Conservation (phyloP, 2,797 vertebrate species). For the Urocyon cinereoargenteus region DNA sequence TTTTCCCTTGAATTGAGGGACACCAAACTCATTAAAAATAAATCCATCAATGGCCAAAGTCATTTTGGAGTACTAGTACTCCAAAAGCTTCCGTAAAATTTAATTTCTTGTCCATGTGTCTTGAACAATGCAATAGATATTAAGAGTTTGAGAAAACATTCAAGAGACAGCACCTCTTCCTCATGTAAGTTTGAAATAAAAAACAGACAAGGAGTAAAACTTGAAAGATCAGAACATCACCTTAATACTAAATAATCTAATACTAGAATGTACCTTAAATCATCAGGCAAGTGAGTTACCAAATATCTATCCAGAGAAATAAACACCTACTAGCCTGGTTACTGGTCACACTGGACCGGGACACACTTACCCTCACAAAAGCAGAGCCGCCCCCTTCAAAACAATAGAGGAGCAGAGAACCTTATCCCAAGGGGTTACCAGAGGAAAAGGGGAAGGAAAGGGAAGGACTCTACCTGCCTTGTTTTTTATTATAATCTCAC, state of each 20-base stretch:
- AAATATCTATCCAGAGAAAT: neutral
- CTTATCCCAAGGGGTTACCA: too few species aligned
- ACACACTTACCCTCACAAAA: neutral
- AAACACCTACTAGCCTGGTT: neutral
- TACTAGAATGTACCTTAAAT: neutral
- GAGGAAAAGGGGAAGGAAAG: neutral
- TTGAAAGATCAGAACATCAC: neutral
- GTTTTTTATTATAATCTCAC: neutral
- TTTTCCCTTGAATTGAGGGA: neutral
- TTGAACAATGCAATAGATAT: neutral
- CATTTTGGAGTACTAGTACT: neutral
- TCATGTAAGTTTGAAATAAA: neutral
- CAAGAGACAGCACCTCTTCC: neutral
- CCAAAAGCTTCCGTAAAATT: neutral
- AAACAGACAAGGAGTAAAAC: neutral
- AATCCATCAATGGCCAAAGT: neutral
- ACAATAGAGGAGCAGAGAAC: neutral
- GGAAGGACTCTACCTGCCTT: neutral
- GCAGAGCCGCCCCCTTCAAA: neutral
- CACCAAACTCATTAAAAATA: neutral
- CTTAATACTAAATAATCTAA: neutral
- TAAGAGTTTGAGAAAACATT: neutral
- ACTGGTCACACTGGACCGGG: neutral
- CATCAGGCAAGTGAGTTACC: neutral
- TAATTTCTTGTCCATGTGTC: neutral